Evolutionary conservation across 2,113 vertebrate species (phyloP), one percentile per base, ranked within the genome.

Genomic region (Oceanodroma tethys): DNA sequence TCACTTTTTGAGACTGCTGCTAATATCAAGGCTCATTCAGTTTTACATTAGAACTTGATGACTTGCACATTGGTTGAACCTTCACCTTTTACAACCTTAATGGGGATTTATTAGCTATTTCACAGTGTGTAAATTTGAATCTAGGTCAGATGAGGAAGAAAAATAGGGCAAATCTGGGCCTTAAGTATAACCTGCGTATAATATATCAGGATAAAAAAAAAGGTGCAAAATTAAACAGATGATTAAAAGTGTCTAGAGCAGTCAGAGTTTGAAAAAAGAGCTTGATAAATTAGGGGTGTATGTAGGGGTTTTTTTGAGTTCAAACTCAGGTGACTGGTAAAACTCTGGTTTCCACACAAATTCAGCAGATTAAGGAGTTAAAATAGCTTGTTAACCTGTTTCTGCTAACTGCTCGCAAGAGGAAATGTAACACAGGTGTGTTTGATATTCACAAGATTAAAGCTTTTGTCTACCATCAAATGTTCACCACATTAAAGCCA

Each of bases 21-120:
- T 98, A 98, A 98, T 98, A 98, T 96, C 96, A 98, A 98, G 97
- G 97, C 97, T 97, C 98, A 98, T 98, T 98, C 97, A 96, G 95
- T 98, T 98, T 98, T 98, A 98, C 97, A 97, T 96, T 97, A 98
- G 96, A 98, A 98, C 96, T 98, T 98, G 98, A 98, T 96, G 97
- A 97, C 97, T 98, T 98, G 95, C 97, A 98, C 95, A 98, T 85
- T 96, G 94, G 96, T 98, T 98, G 98, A 98, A 98, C 96, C 95
- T 97, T 98, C 97, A 98, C 98, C 98, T 98, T 98, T 98, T 97
- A 98, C 97, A 98, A 98, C 97, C 97, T 98, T 98, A 98, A 98
- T 98, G 98, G 97, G 97, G 96, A 98, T 98, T 98, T 98, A 98
- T 98, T 98, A 98, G 97, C 97, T 98, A 98, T 98, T 98, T 98